phyloP scores from a whole-genome alignment of 2,797 vertebrate genomes.

The Gymnodraco acuticeps region DNA sequence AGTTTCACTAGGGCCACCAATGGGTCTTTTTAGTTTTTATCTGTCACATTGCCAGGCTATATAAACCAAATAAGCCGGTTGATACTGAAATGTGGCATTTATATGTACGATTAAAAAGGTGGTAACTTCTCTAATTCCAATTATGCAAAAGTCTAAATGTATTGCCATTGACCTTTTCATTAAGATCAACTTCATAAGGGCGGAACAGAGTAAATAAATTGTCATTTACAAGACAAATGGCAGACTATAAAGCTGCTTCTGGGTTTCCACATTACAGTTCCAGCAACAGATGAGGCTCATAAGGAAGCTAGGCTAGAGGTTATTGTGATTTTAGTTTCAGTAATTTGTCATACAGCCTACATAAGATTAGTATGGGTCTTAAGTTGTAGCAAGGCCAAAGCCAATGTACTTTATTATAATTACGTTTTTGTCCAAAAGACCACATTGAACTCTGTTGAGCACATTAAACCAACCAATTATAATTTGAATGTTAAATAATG shows the following conservation, averaged over 20 bases:
- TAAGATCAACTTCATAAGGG: neutral
- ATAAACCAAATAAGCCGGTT: too few relatives aligned
- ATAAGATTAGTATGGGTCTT: neutral
- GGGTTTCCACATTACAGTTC: constrained; percentile 3
- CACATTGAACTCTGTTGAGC: neutral
- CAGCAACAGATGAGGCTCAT: constrained; percentile 35
- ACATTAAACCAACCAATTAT: constrained; percentile 44
- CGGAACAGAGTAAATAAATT: neutral
- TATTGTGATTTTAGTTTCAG: constrained; percentile 20
- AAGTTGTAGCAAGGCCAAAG: neutral
- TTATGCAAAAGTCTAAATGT: neutral
- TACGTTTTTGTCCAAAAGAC: neutral
- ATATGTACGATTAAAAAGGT: neutral
- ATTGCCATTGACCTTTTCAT: neutral
- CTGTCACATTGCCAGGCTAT: too few relatives aligned
- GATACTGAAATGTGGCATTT: too few relatives aligned
- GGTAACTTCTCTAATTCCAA: neutral
- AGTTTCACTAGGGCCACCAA: too few relatives aligned
- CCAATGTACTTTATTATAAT: neutral
- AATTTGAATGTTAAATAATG: constrained; percentile 27
- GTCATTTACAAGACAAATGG: neutral
- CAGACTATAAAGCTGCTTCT: neutral
- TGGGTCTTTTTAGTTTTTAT: too few relatives aligned
- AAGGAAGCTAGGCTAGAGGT: constrained; percentile 3
- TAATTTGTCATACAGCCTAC: neutral